Evolutionary conservation across 30 jellyfish, hydroid and myxozoan genomes (phyloP).

Genomic region (Mastigias papua): DNA sequence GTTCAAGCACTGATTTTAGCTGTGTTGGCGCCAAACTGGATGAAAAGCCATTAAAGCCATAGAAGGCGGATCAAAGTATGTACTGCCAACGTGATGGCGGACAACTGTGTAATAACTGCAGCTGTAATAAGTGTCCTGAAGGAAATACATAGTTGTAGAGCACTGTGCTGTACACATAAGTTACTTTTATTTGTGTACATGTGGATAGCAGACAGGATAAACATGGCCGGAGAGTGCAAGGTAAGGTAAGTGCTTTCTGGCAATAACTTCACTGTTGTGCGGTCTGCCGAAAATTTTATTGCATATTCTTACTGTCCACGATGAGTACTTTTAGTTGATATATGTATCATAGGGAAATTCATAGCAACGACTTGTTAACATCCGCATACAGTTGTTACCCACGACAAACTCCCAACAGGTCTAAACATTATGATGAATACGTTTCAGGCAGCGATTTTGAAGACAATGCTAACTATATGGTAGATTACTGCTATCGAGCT

Average conservation of each 20-base stretch:
- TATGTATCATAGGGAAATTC: neutral
- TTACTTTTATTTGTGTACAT: too few species aligned
- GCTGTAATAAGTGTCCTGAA: too few species aligned
- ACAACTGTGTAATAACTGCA: too few species aligned
- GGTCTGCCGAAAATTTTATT: too few species aligned
- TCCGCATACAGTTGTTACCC: neutral
- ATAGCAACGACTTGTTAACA: neutral
- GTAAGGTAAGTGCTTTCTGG: too few species aligned
- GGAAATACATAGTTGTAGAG: too few species aligned
- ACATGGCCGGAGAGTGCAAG: too few species aligned
- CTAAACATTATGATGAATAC: constrained; percentile 7
- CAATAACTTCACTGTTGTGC: too few species aligned
- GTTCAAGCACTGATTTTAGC: neutral
- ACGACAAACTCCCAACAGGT: neutral
- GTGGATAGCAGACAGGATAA: too few species aligned
- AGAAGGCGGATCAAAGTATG: neutral
- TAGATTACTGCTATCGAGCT: neutral
- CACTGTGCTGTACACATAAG: too few species aligned
- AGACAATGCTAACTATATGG: constrained; percentile 7
- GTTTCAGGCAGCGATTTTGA: constrained; percentile 6
- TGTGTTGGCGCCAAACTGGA: neutral
- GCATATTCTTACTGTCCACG: neutral
- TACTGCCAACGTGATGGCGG: too few species aligned
- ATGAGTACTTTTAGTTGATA: neutral
- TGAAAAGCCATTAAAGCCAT: neutral